Conservation (phyloP, 2,888 invertebrate genomes). For the Meiosimyza platycephala region DNA sequence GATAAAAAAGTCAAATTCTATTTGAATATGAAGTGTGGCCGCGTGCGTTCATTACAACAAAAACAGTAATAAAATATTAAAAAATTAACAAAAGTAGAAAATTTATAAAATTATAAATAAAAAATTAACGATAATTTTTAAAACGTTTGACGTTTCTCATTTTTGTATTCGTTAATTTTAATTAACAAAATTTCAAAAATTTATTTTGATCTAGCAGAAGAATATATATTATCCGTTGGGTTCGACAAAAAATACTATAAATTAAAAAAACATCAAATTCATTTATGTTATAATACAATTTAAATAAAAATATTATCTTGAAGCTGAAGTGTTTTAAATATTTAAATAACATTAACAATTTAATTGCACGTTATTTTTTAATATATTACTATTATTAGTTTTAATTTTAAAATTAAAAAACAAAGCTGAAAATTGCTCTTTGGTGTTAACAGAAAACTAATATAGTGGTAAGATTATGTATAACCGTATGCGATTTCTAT, state of each 20-base stretch:
- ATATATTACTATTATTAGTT: slow-evolving; percentile 24
- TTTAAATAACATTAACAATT: slow-evolving; percentile 9
- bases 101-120: slow-evolving; percentile 2
- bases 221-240: no score
- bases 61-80: slow-evolving; percentile 18
- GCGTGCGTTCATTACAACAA: slow-evolving; percentile 3
- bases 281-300: slow-evolving; percentile 29
- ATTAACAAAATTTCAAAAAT: no score
- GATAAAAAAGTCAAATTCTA: background rate
- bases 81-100: slow-evolving; percentile 18
- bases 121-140: background rate
- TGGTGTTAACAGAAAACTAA: slow-evolving; percentile 6
- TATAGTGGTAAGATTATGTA: no score
- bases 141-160: slow-evolving; percentile 29
- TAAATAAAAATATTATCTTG: slow-evolving; percentile 21
- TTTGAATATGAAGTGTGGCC: slow-evolving; percentile 11
- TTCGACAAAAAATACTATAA: slow-evolving; percentile 1
- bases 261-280: slow-evolving; percentile 27
- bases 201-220: no score
- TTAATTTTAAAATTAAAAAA: slow-evolving; percentile 20
- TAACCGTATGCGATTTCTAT: no score
- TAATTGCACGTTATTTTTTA: slow-evolving; percentile 31
- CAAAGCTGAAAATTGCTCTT: background rate
- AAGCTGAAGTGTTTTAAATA: background rate
- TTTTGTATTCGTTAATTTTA: no score